A percentile compares a stretch with the other conserved stretches of the same genome.
Conservation (phyloP, 2,797 vertebrate species). For the Melopsittacus undulatus region DNA sequence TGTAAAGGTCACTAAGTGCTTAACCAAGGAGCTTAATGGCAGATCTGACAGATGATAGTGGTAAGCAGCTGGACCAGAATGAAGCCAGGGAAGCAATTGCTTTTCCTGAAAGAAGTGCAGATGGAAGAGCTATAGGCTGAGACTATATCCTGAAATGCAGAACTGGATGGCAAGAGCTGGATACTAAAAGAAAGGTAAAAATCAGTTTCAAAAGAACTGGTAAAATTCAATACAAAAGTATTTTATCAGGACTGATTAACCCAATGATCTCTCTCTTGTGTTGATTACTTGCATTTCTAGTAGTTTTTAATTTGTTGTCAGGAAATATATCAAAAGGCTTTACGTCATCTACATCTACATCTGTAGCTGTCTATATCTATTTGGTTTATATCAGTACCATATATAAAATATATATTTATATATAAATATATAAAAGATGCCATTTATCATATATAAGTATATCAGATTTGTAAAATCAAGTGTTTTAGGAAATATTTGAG, state of each 20-base stretch:
- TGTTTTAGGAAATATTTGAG: neutral
- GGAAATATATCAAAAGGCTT: neutral
- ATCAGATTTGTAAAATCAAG: neutral
- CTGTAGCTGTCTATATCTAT: neutral
- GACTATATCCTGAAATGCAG: neutral
- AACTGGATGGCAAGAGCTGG: neutral
- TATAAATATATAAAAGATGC: too few relatives aligned
- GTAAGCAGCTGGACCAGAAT: neutral
- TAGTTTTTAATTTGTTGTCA: neutral
- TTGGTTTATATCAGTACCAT: neutral
- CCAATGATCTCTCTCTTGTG: neutral
- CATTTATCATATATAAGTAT: neutral
- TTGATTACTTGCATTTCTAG: neutral
- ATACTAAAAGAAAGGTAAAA: neutral
- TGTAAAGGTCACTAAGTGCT: neutral
- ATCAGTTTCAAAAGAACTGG: neutral
- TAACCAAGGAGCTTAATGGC: neutral
- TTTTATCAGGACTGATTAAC: neutral
- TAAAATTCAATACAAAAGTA: neutral
- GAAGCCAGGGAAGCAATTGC: accelerated
- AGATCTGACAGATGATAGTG: neutral
- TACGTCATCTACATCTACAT: neutral
- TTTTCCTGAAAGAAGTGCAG: neutral
- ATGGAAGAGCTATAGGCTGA: neutral
- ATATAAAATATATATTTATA: neutral